A percentile compares a stretch with the other conserved stretches of the same genome.
These are phyloP conservation scores for Pyxicephalus adspersus DNA, from an alignment of 2,113 vertebrate genomes.

Conservation along the genomic window DNA sequence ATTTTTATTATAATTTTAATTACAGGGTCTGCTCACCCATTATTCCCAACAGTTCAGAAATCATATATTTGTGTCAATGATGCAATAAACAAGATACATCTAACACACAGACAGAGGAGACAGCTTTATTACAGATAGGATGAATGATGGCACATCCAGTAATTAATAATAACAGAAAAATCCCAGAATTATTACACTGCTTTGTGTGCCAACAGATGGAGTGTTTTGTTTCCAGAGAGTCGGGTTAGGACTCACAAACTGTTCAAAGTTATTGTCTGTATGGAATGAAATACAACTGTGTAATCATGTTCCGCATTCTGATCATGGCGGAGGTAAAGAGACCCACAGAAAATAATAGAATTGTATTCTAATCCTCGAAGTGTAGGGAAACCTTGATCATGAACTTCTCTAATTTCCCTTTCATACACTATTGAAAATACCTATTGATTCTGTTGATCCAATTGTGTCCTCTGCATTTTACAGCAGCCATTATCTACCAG, in stretches of 20 bases:
- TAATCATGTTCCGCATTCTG: no score
- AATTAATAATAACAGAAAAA: conserved; percentile 36
- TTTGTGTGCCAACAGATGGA: neutral
- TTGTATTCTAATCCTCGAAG: no score
- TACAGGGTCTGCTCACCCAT: conserved; percentile 7
- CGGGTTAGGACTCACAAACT: neutral
- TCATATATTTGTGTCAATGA: conserved; percentile 34
- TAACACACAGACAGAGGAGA: conserved; percentile 9
- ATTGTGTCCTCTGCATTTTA: no score
- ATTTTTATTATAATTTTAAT: conserved; percentile 12
- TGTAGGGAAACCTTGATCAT: no score
- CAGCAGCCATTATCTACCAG: no score
- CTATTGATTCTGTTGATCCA: no score
- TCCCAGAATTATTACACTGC: conserved; percentile 11
- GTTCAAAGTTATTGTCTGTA: no score
- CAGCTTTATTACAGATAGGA: conserved; percentile 40
- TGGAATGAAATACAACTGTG: no score
- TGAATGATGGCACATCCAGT: conserved; percentile 25
- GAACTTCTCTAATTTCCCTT: no score
- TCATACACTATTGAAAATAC: no score
- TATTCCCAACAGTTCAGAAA: conserved; percentile 27
- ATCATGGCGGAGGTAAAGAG: no score
- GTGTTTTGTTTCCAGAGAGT: neutral
- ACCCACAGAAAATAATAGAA: no score
- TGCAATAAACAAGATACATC: conserved; percentile 25